Base-by-base conservation (phyloP, 2,888 invertebrate species). In the Antitype chi region DNA sequence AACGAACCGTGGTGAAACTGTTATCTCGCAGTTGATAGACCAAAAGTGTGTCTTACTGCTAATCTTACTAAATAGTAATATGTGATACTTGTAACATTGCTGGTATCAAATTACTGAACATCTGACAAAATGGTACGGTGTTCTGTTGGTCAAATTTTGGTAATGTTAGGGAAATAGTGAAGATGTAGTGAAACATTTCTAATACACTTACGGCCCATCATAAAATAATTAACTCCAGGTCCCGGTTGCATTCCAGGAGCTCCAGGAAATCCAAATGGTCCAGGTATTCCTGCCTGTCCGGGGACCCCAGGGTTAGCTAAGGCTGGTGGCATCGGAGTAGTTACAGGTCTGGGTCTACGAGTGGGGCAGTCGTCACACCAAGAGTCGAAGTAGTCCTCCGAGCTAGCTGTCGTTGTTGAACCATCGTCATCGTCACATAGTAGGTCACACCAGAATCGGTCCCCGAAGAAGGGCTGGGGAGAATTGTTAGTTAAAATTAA, bases 401-500 rank as follows among this genome's bases (percentile, higher is more conserved):
- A 62, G 28, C 80, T 81, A 0, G 68, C 85, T 5, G 91, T 89
- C 0, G 68, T 82, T 2, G 91, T 86, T 52, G 82, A 76, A 0
- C 84, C 52, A 13, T 78, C 78, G 47, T 88, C 89, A 7, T 93
- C 92, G 20, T 94, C 93, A 74, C 95, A 96, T 2, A 94, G 78
- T 2, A 91, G 32, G 38, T 92, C 92, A 81, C 95, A 95, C 79
- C 85, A 90, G 6, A 92, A 68, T 13, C 78, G 69, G 3, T 20
- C 1, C 1, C 90, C 91, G 62, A 95, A 92, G 25, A 94, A 86
- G 5, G 95, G 95, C 95, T 95, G 88, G 4, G 90, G 53, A 70
- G 79, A 77, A 74, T 15, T 13, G 15, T n/a, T 23, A 11, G 4
- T 25, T 25, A 53, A 38, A 38, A 52, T 32, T 17, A 17, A 53